A percentile compares a stretch with the other conserved stretches of the same genome.
phyloP scores from a whole-genome alignment of 2,888 invertebrate genomes.

The Eupeodes luniger region DNA sequence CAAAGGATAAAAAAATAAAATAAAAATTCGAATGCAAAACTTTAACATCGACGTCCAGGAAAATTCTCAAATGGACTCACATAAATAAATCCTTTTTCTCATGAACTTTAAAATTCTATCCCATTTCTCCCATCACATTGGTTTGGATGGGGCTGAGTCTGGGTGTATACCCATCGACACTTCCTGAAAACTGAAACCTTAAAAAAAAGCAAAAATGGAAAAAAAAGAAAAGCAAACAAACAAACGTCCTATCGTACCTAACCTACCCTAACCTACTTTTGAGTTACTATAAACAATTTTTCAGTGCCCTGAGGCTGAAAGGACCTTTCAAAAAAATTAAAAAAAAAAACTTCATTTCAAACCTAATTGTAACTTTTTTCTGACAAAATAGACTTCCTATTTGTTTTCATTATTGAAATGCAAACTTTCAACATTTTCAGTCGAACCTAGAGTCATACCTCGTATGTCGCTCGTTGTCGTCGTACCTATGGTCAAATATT shows the following conservation, averaged over 20 bases:
- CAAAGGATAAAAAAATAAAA: not conserved
- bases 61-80: not conserved
- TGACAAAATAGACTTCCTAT: conserved; percentile 6
- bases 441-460: too few relatives aligned
- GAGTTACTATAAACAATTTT: not conserved
- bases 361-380: conserved; percentile 20
- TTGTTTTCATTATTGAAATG: conserved; percentile 38
- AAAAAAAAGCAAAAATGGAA: not conserved
- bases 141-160: too few relatives aligned
- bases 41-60: not conserved
- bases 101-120: conserved; percentile 6
- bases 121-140: not conserved
- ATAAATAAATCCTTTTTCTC: not conserved
- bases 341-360: not conserved
- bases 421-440: conserved; percentile 11
- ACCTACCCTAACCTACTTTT: conserved; percentile 19
- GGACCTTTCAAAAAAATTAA: not conserved
- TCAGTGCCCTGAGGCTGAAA: conserved; percentile 22
- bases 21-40: conserved; percentile 3
- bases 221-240: not conserved
- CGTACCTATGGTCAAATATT: conserved; percentile 14
- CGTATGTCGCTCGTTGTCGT: too few relatives aligned
- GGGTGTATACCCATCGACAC: not conserved
- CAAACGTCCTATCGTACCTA: not conserved
- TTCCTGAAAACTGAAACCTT: not conserved